These are phyloP conservation scores for Lates calcarifer DNA, from an alignment of 2,113 vertebrate species.

Conservation along the genomic window DNA sequence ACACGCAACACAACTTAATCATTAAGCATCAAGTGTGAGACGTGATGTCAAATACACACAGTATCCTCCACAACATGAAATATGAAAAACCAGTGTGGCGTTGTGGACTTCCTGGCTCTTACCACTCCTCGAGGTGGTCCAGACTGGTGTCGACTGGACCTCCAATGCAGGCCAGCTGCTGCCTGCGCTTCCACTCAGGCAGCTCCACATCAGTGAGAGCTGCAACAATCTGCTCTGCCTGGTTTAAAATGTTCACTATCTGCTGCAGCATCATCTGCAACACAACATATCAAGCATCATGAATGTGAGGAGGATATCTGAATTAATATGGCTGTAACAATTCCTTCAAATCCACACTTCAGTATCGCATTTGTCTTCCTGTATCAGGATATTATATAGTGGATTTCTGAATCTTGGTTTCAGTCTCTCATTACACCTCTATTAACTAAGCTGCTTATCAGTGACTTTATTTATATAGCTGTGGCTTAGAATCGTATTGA, in stretches of 20 bases:
- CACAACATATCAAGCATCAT: not conserved
- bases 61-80: not conserved
- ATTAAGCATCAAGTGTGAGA: not conserved
- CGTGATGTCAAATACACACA: not conserved
- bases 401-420: too few species aligned
- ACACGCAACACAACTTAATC: not conserved
- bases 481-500: too few species aligned
- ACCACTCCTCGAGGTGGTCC: slow-evolving; percentile 93
- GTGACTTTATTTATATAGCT: too few species aligned
- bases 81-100: not conserved
- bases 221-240: slow-evolving; percentile 79
- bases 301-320: not conserved
- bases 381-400: too few species aligned
- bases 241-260: slow-evolving; percentile 82
- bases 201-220: slow-evolving; percentile 88
- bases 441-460: too few species aligned
- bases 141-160: slow-evolving; percentile 88
- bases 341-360: too few species aligned
- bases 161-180: slow-evolving; percentile 93
- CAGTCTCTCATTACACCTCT: too few species aligned
- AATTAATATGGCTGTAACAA: too few species aligned
- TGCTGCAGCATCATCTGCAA: slow-evolving; percentile 86
- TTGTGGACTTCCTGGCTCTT: not conserved
- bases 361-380: too few species aligned
- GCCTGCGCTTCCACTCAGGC: slow-evolving; percentile 92